phyloP scores from a whole-genome alignment of 2,113 vertebrate species.

The Sakesphorus luctuosus region DNA sequence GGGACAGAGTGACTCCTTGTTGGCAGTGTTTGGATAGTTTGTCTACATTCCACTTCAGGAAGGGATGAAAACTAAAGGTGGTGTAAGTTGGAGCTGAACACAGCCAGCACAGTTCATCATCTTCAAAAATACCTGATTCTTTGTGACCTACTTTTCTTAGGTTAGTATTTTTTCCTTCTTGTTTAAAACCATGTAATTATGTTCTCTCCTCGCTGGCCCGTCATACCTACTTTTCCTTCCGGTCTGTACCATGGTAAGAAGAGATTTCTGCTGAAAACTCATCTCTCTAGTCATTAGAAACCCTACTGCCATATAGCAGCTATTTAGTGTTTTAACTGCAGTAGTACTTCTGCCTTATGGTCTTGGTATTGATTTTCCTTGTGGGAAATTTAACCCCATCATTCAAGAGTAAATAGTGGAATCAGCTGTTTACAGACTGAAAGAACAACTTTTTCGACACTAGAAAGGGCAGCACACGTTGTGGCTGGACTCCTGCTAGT shows the following conservation, averaged over 20 bases:
- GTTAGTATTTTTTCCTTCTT: not conserved
- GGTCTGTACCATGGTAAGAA: not conserved
- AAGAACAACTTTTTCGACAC: not conserved
- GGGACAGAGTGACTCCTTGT: not conserved
- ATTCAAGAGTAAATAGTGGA: constrained; percentile 46
- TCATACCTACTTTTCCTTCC: not conserved
- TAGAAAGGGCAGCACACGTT: not conserved
- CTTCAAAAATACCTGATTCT: not conserved
- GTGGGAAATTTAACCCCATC: constrained; percentile 60
- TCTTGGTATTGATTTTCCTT: constrained; percentile 57
- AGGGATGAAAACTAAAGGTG: not conserved
- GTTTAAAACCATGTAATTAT: not conserved
- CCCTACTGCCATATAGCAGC: constrained; percentile 19
- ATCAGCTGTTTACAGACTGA: constrained; percentile 22
- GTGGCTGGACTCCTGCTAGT: constrained; percentile 5
- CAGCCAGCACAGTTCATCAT: not conserved
- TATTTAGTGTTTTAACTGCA: constrained; percentile 54
- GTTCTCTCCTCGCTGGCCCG: fast-evolving
- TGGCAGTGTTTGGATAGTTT: not conserved
- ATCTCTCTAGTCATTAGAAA: constrained; percentile 16
- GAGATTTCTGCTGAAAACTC: not conserved
- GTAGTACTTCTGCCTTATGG: constrained; percentile 30
- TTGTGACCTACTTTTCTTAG: not conserved
- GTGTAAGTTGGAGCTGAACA: not conserved
- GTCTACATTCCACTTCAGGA: not conserved